Base-by-base conservation (phyloP, 37 sponge, comb jelly and placozoan genomes). In the Halisarca cf. caerulea region DNA sequence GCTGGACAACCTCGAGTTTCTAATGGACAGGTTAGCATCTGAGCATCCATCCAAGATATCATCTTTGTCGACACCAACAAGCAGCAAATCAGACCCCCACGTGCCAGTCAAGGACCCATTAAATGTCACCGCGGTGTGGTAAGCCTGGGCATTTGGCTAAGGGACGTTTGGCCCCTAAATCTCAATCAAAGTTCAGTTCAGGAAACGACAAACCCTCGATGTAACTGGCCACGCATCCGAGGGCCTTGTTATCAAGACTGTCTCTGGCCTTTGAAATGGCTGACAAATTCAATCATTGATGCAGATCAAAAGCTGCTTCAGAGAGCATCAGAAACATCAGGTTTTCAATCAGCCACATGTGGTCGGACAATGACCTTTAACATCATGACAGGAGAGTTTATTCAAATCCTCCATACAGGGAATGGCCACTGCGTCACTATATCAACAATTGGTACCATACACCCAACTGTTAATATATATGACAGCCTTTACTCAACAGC, bases 281-380 rank as follows among this genome's bases (percentile, higher is more conserved):
- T 82, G 21, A 82, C 44, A 30, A 44, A 66, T 39, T 11, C 66
- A 8, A 66, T 82, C 44, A 82, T 82, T 5, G 82, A 82, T 82
- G 82, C 82, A 64, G 82, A 66, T 66, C 82, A 82, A 61, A 21
- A 1, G 24, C 68, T 64, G 38, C 68, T 82, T n/a, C 23, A 64
- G 68, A 28, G 36, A 47, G 66, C 44, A 35, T 64, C 28, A 30
- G 36, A n/a, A 58, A 25, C 57, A 15, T 66, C 74, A 53, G 84
- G 84, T 15, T 66, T 84, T 51, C 84, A 84, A 30, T 61, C 68
- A 70, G 85, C 77, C 11, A n/a, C 47, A 14, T 59, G 28, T 38
- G 85, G 85, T 11, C 41, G 74, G 64, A 78, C 79, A 24, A 78
- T 75, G 79, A 75, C 54, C 62, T 85, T 61, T 39, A 34, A 85